Conservation (phyloP, 2,797 vertebrate genomes). For the Botia kubotai region DNA sequence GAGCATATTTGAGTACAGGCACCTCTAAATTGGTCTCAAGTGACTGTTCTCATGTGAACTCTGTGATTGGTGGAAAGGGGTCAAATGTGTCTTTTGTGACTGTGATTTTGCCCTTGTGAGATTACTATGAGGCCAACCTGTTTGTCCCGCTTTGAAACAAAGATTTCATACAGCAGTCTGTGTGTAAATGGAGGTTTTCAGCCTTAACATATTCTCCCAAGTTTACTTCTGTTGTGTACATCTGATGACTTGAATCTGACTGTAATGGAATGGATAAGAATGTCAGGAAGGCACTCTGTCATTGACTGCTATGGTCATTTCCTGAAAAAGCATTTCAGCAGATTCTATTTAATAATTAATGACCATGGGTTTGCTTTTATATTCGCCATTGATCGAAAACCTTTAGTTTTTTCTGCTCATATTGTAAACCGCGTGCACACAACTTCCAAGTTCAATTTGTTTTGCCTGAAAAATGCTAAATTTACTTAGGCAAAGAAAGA, state of each 20-base stretch:
- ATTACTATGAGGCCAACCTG: slow-evolving; percentile 21
- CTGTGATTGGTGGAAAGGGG: slow-evolving; percentile 50
- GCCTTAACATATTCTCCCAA: neutral
- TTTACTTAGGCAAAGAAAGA: neutral
- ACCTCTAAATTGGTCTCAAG: slow-evolving; percentile 50
- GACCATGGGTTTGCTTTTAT: slow-evolving; percentile 61
- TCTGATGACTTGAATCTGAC: slow-evolving; percentile 51
- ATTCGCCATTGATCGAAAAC: slow-evolving; percentile 13
- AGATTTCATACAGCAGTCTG: slow-evolving; percentile 15
- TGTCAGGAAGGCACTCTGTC: slow-evolving; percentile 81
- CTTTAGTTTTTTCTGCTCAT: neutral
- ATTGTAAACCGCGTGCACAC: neutral
- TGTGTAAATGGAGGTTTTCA: neutral
- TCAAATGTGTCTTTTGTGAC: slow-evolving; percentile 38
- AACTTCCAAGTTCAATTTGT: neutral
- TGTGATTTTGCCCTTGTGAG: slow-evolving; percentile 40
- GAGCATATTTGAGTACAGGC: slow-evolving; percentile 12
- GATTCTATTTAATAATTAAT: slow-evolving; percentile 73
- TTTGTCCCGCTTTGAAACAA: slow-evolving; percentile 52
- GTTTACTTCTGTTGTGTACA: neutral
- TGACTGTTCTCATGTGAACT: slow-evolving; percentile 48
- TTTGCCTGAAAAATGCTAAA: neutral
- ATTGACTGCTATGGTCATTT: slow-evolving; percentile 79
- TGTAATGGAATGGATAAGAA: slow-evolving; percentile 81
- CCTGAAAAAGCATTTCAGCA: slow-evolving; percentile 62